Base-by-base conservation (phyloP, 2,113 vertebrate species). In the Greenwoodochromis staneri region DNA sequence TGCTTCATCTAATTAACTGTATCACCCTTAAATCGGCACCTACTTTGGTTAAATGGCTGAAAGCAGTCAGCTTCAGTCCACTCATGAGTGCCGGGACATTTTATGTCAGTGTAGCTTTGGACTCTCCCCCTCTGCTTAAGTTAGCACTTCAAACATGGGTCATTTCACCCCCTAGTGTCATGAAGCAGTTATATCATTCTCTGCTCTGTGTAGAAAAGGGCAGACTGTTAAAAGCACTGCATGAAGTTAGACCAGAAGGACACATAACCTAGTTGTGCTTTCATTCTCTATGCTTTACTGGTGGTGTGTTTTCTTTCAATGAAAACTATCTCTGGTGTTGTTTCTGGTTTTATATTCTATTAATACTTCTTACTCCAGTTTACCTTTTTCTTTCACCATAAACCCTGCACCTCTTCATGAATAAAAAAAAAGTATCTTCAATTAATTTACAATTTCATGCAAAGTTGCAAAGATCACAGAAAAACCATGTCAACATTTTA, bases 141-240 rank as follows among this genome's bases (percentile, higher is more conserved):
- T 51, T 27, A 38, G 80, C 81, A 45, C 73, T 87, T 90, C 73
- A 78, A 78, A 78, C 27, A 78, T 47, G 85, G 73, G 84, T 88
- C 89, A 90, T 93, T 92, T 92, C 90, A 82, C 88, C 92, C 84
- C 63, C 88, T 92, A 85, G 87, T 88, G 91, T 84, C 88, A 88
- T 69, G 82, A 89, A 59, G 54, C 61, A 85, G 83, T 84, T 84
- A 89, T 78, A 85, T 87, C 92, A 91, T 53, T 81, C 49, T 71
- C n/a, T 83, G 69, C 47, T 21, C 53, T 78, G 27, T 78, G 24
- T 29, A 17, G 27, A 9, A 83, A 49, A 59, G 78, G 53, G 49
- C 13, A 13, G 49, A 14, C 19, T 17, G 82, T 69, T 59, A 34
- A 59, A 82, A 80, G 42, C 71, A 17, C 61, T 29, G 11, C 53